phyloP scores from a whole-genome alignment of 2,888 invertebrate species.

The Amorpha juglandis region DNA sequence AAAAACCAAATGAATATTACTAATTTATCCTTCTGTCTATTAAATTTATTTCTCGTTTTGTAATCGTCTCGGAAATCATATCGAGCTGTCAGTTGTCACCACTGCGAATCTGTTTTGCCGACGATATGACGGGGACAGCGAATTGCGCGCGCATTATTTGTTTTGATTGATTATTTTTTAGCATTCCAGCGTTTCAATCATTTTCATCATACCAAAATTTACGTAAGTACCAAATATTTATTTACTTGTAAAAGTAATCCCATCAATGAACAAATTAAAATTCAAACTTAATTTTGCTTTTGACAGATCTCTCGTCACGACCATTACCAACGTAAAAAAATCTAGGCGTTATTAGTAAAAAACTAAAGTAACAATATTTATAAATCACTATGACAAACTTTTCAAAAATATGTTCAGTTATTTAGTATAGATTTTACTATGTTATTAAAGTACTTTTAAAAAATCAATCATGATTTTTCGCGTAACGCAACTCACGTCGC shows the following conservation, averaged over 20 bases:
- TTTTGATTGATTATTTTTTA: slow-evolving; percentile 38
- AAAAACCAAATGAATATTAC: neutral
- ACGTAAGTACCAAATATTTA: too few relatives aligned
- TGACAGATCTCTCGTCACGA: neutral
- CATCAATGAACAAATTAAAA: neutral
- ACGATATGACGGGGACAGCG: slow-evolving; percentile 32
- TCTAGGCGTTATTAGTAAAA: neutral
- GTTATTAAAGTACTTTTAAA: too few relatives aligned
- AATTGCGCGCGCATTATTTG: slow-evolving; percentile 59
- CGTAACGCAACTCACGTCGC: too few relatives aligned
- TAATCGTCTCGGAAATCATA: slow-evolving; percentile 40
- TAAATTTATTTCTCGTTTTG: slow-evolving; percentile 37
- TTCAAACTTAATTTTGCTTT: neutral
- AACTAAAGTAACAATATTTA: too few relatives aligned
- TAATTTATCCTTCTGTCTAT: neutral
- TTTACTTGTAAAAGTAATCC: too few relatives aligned
- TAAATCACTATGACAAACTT: neutral
- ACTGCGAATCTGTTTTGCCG: slow-evolving; percentile 43
- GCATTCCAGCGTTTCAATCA: slow-evolving; percentile 47
- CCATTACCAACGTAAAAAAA: slow-evolving; percentile 15
- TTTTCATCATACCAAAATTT: too few relatives aligned
- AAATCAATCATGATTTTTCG: too few relatives aligned
- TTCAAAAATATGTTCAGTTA: neutral
- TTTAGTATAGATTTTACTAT: neutral
- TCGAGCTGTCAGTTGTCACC: slow-evolving; percentile 14